Conservation (phyloP, 23 tunicate genomes). For the Halocynthia aurantium region DNA sequence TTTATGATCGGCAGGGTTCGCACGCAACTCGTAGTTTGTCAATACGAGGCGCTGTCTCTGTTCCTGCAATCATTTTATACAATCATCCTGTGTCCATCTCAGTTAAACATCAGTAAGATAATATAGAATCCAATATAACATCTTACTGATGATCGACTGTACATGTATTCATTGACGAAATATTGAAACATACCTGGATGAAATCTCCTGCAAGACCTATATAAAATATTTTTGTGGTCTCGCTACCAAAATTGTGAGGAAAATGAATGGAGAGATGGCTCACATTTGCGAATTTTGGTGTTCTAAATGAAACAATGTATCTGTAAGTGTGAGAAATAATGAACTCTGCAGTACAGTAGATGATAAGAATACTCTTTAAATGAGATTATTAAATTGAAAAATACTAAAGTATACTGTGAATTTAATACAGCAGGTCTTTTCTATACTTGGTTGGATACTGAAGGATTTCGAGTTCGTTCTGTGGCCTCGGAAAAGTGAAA, state of each 20-base stretch:
- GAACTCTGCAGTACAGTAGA: too few species aligned
- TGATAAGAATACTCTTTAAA: too few species aligned
- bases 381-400: too few species aligned
- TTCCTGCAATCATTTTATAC: slow-evolving; percentile 33
- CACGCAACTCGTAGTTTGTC: slow-evolving; percentile 84
- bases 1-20: slow-evolving; percentile 99
- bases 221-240: slow-evolving; percentile 79
- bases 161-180: too few species aligned
- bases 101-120: too few species aligned
- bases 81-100: not conserved
- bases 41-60: slow-evolving; percentile 64
- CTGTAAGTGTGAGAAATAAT: not conserved
- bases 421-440: too few species aligned
- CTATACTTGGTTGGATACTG: slow-evolving; percentile 71
- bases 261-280: slow-evolving; percentile 69
- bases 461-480: slow-evolving; percentile 32
- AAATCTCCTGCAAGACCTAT: slow-evolving; percentile 96
- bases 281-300: slow-evolving; percentile 69
- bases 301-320: slow-evolving; percentile 13
- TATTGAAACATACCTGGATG: slow-evolving; percentile 28
- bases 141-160: too few species aligned
- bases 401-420: too few species aligned
- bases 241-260: slow-evolving; percentile 66
- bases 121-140: too few species aligned
- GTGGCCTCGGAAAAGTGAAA: slow-evolving; percentile 48